Evolutionary conservation across 2,113 vertebrate genomes (phyloP).

Genomic region (Sturnira hondurensis): DNA sequence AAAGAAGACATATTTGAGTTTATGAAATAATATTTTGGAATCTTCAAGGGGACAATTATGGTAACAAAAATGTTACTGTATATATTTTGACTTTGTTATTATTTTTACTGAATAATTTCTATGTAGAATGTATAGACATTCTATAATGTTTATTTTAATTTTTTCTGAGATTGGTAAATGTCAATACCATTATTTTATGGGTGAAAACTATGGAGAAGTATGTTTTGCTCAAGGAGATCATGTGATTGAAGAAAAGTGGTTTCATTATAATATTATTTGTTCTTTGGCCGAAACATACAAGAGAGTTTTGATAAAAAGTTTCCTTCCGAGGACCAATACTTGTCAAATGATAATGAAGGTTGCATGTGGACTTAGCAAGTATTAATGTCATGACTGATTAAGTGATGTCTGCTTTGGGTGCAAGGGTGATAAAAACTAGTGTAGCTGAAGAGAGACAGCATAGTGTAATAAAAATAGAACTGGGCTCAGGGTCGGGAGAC

Average conservation of each 20-base stretch:
- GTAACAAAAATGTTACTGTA: background rate
- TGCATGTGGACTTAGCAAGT: background rate
- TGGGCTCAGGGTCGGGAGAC: background rate
- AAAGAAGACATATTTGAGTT: background rate
- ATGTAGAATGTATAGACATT: background rate
- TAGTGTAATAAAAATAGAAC: background rate
- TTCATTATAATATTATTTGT: background rate
- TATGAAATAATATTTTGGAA: conserved; percentile 5
- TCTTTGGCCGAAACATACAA: background rate
- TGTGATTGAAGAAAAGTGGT: background rate
- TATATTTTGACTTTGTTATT: background rate
- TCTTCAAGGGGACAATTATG: background rate
- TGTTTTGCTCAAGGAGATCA: background rate
- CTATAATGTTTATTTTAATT: background rate
- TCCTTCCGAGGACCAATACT: background rate
- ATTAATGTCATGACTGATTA: background rate
- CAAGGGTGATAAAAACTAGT: background rate
- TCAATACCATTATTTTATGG: background rate
- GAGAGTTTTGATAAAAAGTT: background rate
- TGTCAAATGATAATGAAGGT: background rate
- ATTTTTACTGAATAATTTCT: background rate
- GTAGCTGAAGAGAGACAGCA: background rate
- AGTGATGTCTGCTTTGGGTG: background rate
- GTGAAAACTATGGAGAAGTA: background rate
- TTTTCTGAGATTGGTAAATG: conserved; percentile 10